These are phyloP conservation scores for Homarus americanus DNA, from an alignment of 1,140 invertebrate species.

Conservation along the genomic window DNA sequence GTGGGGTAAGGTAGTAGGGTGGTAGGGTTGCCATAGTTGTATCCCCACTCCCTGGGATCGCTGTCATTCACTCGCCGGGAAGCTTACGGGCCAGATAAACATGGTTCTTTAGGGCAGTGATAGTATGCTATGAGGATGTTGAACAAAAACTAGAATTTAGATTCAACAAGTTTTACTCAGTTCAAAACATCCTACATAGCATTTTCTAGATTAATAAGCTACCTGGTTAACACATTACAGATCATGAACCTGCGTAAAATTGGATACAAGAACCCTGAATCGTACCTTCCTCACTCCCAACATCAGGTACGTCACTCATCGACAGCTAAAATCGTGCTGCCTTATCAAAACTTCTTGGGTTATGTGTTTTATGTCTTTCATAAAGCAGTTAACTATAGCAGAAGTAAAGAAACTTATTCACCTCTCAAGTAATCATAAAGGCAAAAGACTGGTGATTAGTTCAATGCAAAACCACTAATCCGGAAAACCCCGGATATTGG, in stretches of 20 bases:
- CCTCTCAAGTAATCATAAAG: not conserved
- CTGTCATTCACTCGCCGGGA: not conserved
- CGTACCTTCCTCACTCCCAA: not conserved
- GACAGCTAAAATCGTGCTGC: not conserved
- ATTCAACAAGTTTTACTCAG: slow-evolving; percentile 62
- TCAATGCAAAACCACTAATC: no score
- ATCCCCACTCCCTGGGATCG: not conserved
- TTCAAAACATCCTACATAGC: slow-evolving; percentile 73
- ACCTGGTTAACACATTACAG: slow-evolving; percentile 36
- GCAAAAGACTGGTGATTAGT: no score
- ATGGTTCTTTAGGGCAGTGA: not conserved
- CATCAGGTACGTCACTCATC: not conserved
- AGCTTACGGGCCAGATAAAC: not conserved
- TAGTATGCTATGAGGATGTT: slow-evolving; percentile 73
- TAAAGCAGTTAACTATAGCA: not conserved
- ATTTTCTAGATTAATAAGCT: slow-evolving; percentile 39
- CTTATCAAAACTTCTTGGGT: not conserved
- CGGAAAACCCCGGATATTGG: no score
- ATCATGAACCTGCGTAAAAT: not conserved
- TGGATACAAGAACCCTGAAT: not conserved
- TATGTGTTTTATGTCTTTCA: not conserved
- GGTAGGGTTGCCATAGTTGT: not conserved
- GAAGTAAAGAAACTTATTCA: not conserved
- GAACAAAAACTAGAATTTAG: slow-evolving; percentile 72
- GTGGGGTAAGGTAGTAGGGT: not conserved